Evolutionary conservation across 2,888 invertebrate species (phyloP), one percentile per base, ranked within the genome.

Genomic region (Nymphalis polychloros): DNA sequence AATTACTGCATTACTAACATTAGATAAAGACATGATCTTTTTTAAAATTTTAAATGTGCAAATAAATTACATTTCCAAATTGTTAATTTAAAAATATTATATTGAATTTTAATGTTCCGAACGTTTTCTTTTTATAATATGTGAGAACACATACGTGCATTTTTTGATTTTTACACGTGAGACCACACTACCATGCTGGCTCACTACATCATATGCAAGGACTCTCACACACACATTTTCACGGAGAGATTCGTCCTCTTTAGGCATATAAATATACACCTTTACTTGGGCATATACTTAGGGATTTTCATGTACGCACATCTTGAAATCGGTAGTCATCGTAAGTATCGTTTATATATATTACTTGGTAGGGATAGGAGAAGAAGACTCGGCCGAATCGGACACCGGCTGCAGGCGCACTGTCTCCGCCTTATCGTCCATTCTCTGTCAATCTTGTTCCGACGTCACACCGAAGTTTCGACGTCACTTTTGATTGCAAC

Each of bases 371-470:
- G 75, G 68, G 35, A 75, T 72, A 20, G 75, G 73, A 17, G 74
- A 70, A 1, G 66, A 60, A 48, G 59, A 68, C 49, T 41, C 73
- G 64, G 19, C 61, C 63, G 61, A 50, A n/a, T 77, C 76, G 27
- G 72, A 71, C n/a, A 79, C 67, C 35, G 78, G 72, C 65, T 79
- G 80, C 41, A 84, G 74, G 20, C 76, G 75, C 49, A 84, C 74
- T 27, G 75, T 76, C 71, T 84, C 82, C 8, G 75, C 63, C 60
- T 77, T 79, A 50, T 66, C 72, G 16, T 70, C 72, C 64, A 78
- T 75, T 73, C 69, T 73, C 20, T 49, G 57, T 17, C 20, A n/a
- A 5, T n/a, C 27, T 27, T 6, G 19, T n/a, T 23, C 0, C 27
- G 27, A 27, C 27, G 27, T 27, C 27, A 27, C 3, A 27, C 27